phyloP scores from a whole-genome alignment of 2,888 invertebrate species.

The Venusia cambrica region DNA sequence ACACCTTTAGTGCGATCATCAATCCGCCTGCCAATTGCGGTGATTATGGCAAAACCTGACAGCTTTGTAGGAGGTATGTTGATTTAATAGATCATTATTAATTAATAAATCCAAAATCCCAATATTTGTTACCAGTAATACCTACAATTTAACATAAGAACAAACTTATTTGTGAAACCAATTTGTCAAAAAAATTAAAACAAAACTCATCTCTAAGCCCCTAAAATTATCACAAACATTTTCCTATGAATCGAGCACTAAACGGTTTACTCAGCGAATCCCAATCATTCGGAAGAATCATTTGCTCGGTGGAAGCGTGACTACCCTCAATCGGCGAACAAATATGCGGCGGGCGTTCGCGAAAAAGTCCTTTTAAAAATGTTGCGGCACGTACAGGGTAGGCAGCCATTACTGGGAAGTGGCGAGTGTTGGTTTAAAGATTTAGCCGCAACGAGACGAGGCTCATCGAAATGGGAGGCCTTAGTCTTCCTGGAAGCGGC shows the following conservation, averaged over 20 bases:
- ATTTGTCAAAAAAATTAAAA: constrained; percentile 13
- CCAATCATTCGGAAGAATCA: constrained; percentile 67
- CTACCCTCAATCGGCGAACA: constrained; percentile 59
- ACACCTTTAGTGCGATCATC: too few species aligned
- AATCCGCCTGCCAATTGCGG: too few species aligned
- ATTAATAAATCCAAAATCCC: too few species aligned
- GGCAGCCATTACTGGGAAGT: constrained; percentile 78
- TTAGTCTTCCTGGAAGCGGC: constrained; percentile 18
- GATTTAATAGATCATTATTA: too few species aligned
- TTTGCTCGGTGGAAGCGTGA: constrained; percentile 72
- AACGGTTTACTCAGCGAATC: constrained; percentile 65
- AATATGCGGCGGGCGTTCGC: constrained; percentile 66
- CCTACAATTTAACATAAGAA: not conserved
- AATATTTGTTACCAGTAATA: too few species aligned
- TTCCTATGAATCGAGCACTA: constrained; percentile 50
- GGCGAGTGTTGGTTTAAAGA: constrained; percentile 76
- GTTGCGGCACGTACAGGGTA: constrained; percentile 77
- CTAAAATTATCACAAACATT: constrained; percentile 30
- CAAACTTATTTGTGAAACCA: too few species aligned
- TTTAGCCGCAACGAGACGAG: constrained; percentile 57
- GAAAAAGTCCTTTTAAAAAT: constrained; percentile 81
- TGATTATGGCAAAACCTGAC: too few species aligned
- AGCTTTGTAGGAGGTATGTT: too few species aligned
- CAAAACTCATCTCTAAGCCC: constrained; percentile 12
- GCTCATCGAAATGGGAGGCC: constrained; percentile 10